Base-by-base conservation (phyloP, 2,797 vertebrate genomes). In the Xenentodon cancila region DNA sequence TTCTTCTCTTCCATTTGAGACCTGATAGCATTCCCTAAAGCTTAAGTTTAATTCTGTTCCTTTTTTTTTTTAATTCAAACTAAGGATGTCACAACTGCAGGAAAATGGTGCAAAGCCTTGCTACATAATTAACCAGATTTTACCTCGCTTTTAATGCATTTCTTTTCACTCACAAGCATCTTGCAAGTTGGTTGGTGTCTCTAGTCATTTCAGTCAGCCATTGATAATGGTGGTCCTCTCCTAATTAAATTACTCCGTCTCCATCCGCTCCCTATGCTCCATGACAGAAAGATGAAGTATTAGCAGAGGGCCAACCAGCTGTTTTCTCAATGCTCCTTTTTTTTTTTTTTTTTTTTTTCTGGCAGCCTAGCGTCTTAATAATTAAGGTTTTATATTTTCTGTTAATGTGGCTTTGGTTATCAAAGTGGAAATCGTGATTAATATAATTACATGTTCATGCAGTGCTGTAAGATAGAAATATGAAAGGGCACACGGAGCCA, bases 241-340 rank as follows among this genome's bases (percentile, higher is more conserved):
- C 80, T 88, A 89, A 91, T 90, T 90, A 90, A 90, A 91, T 90
- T 80, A 85, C 87, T 88, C 65, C 20, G 65, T 85, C 84, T 90
- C 84, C 80, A 86, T 89, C 76, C 78, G 77, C 77, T 91, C 79
- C 67, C 86, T 80, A 83, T 85, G 70, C 84, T 81, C 61, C 74
- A 58, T 87, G 90, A 90, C 88, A 90, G 87, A 87, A 89, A 91
- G 88, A 91, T 91, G 82, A 84, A 90, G 82, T 30, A 68, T 84
- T 56, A 63, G 76, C 81, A 84, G 80, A 84, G 85, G 75, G 85
- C 74, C 72, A 89, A 77, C 80, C 90, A 90, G 89, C 85, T 91
- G 90, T 82, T 89, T 89, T 81, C 80, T 30, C 30, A 5, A 5
- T 30, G 71, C 62, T 73, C 81, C 48, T 18, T 50, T 49, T 53